phyloP scores from a whole-genome alignment of 2,113 vertebrate species.

The Romanogobio albipinnatus region DNA sequence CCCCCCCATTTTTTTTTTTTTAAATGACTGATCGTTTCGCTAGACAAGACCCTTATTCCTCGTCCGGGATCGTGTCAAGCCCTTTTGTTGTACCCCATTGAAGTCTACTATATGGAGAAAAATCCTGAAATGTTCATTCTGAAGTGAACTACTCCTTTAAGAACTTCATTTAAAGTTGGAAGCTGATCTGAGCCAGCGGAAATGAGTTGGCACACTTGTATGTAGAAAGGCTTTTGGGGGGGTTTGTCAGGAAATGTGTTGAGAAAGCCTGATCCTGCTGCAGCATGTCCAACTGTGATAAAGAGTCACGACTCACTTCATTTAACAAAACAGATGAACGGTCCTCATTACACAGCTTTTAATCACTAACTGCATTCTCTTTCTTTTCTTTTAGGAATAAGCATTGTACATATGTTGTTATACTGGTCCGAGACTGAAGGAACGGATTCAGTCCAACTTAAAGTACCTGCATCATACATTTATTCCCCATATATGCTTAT shows the following conservation, averaged over 20 bases:
- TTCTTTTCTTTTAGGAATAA: constrained; percentile 74
- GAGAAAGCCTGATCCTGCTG: constrained; percentile 36
- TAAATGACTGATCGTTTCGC: too few relatives aligned
- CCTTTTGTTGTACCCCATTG: too few relatives aligned
- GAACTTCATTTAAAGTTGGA: too few relatives aligned
- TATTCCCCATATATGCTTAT: constrained; percentile 78
- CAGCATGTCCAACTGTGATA: constrained; percentile 10
- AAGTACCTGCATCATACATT: constrained; percentile 67
- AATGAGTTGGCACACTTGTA: neutral
- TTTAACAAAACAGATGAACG: neutral
- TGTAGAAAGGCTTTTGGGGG: constrained; percentile 5
- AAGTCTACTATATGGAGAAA: too few relatives aligned
- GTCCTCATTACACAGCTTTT: neutral
- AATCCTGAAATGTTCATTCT: too few relatives aligned
- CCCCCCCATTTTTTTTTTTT: too few relatives aligned
- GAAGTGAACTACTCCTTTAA: neutral
- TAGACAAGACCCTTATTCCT: too few relatives aligned
- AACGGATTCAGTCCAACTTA: constrained; percentile 69
- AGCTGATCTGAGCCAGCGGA: neutral
- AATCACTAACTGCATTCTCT: neutral
- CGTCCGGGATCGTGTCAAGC: too few relatives aligned
- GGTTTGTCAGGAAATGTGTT: constrained; percentile 58
- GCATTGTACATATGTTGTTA: constrained; percentile 80
- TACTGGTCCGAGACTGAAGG: constrained; percentile 75
- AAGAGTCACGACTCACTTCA: neutral